Evolutionary conservation across 1,140 invertebrate genomes (phyloP).

Genomic region (Papilio polytes): DNA sequence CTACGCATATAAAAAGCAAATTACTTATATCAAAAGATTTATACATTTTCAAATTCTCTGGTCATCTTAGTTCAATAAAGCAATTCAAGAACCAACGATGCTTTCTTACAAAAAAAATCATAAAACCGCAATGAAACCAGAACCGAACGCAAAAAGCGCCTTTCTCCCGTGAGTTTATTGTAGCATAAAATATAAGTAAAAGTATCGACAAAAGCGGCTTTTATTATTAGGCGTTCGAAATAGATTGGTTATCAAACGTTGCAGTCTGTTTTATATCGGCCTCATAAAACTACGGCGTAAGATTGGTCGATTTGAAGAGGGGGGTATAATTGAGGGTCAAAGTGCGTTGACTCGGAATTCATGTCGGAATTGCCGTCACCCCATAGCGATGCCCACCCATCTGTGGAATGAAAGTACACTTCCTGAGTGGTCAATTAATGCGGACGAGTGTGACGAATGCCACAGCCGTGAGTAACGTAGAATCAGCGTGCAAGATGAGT

Average conservation of each 20-base stretch:
- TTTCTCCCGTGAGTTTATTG: conserved; percentile 26
- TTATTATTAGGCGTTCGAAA: conserved; percentile 25
- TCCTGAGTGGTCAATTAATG: conserved; percentile 76
- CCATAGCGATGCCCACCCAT: conserved; percentile 61
- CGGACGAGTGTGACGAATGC: conserved; percentile 52
- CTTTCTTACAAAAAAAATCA: conserved; percentile 9
- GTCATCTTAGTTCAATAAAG: background rate
- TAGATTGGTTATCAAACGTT: conserved; percentile 33
- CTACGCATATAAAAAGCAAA: background rate
- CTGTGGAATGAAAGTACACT: conserved; percentile 68
- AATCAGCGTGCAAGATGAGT: conserved; percentile 35
- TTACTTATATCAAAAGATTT: background rate
- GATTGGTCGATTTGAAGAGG: conserved; percentile 33
- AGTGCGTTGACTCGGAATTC: conserved; percentile 38
- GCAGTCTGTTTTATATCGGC: conserved; percentile 34
- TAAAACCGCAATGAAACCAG: conserved; percentile 17
- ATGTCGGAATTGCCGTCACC: conserved; percentile 53
- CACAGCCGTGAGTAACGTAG: conserved; percentile 34
- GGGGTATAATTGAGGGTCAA: conserved; percentile 31
- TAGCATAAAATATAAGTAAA: conserved; percentile 18
- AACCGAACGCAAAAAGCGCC: conserved; percentile 4
- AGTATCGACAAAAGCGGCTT: conserved; percentile 17
- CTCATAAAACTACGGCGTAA: conserved; percentile 22
- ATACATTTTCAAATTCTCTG: background rate
- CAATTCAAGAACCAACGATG: background rate